A percentile compares a stretch with the other conserved stretches of the same genome.
These are phyloP conservation scores for Hydrophis major DNA, from an alignment of 2,797 vertebrate genomes.

Conservation along the genomic window DNA sequence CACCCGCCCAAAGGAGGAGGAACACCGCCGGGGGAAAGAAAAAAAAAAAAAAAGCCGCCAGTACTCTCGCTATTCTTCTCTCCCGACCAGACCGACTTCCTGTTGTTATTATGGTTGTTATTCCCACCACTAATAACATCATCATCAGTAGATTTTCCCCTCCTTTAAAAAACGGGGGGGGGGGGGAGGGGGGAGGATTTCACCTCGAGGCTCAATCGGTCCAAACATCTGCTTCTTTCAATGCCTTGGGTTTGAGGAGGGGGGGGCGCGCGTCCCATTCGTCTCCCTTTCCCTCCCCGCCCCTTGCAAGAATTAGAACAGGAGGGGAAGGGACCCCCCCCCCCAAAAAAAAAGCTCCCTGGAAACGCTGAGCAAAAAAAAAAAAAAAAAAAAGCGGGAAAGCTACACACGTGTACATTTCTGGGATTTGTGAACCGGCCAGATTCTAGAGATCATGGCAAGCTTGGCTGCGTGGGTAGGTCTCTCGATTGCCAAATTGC, in stretches of 20 bases:
- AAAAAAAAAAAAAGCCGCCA: conserved; percentile 54
- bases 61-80: neutral
- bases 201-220: conserved; percentile 63
- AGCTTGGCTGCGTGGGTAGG: neutral
- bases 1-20: conserved; percentile 60
- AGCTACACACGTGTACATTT: neutral
- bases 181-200: conserved; percentile 46
- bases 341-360: too few relatives aligned
- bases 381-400: neutral
- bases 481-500: neutral
- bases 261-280: conserved; percentile 30
- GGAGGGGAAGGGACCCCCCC: neutral
- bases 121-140: neutral
- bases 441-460: neutral
- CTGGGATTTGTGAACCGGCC: neutral
- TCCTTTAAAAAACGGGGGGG: neutral
- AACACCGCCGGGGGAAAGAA: conserved; percentile 58
- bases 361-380: neutral
- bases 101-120: conserved; percentile 40
- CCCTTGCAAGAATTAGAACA: neutral
- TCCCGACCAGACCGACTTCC: conserved; percentile 85
- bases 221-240: conserved; percentile 72
- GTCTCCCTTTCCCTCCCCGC: conserved; percentile 31
- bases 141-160: too few relatives aligned
- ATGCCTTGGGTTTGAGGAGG: conserved; percentile 1